Base-by-base conservation (phyloP, 2,797 vertebrate genomes). In the Eleutherodactylus coqui region DNA sequence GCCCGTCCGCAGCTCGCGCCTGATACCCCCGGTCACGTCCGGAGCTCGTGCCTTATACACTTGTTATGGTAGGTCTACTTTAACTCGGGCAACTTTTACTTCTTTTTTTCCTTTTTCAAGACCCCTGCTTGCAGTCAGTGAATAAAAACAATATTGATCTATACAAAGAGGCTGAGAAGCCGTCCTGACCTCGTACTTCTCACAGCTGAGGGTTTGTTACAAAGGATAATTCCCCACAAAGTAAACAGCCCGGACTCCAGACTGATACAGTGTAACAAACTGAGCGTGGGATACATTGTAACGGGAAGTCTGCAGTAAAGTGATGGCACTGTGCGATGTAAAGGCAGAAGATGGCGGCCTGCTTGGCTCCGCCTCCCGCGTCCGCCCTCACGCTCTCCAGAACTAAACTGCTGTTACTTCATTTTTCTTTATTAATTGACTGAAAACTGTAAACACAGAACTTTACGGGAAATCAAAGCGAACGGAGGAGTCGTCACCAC, bases 201-300 rank as follows among this genome's bases (percentile, higher is more conserved):
- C 6, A n/a, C 5, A 55, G 24, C 24, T 55, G 21, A 55, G 24
- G 43, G 9, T 45, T 45, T 45, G 43, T 45, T 10, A 45, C 43
- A 45, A 0, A n/a, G n/a, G n/a, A n/a, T n/a, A n/a, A n/a, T n/a
- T n/a, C n/a, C n/a, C n/a, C n/a, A n/a, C n/a, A n/a, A n/a, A n/a
- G 47, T 49, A 17, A 49, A 19, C 43, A n/a, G 55, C 24, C n/a
- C 29, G 55, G n/a, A 60, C 19, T 55, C 32, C 3, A 1, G 7
- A 36, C 67, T 69, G 67, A 69, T 29, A 38, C 67, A 70, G 38
- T 70, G 67, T 70, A 70, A 21, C 67, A 38, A 38, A 69, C 16
- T n/a, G n/a, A n/a, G n/a, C n/a, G n/a, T n/a, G n/a, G n/a, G n/a
- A n/a, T n/a, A n/a, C n/a, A n/a, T n/a, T n/a, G n/a, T n/a, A n/a